These are phyloP conservation scores for Drosophila varians DNA, from an alignment of 1,140 invertebrate species.

Conservation along the genomic window DNA sequence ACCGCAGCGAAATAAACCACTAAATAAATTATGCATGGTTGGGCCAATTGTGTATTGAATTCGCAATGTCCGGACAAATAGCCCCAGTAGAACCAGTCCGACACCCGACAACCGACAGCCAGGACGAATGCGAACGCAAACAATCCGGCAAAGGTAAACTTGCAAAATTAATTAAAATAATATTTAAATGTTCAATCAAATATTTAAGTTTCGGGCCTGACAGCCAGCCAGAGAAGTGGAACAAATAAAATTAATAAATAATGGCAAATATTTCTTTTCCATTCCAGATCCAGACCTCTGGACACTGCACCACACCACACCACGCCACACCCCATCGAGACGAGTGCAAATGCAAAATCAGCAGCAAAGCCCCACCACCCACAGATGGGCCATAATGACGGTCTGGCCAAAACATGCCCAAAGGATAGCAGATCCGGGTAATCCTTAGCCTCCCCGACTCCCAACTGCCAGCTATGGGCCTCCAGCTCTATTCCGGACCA, in stretches of 20 bases:
- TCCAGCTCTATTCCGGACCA: neutral
- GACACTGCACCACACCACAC: neutral
- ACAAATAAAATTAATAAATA: slow-evolving; percentile 57
- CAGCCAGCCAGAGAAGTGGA: slow-evolving; percentile 8
- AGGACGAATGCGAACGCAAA: slow-evolving; percentile 44
- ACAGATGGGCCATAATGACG: slow-evolving; percentile 40
- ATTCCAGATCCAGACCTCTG: neutral
- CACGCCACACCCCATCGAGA: too few species aligned
- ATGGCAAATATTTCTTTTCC: slow-evolving; percentile 26
- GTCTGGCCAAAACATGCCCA: slow-evolving; percentile 41
- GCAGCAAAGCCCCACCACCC: slow-evolving; percentile 1
- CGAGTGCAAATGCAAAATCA: neutral
- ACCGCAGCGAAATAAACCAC: slow-evolving; percentile 69
- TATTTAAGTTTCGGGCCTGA: slow-evolving; percentile 46
- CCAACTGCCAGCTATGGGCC: neutral
- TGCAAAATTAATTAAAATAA: slow-evolving; percentile 74
- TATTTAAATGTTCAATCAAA: slow-evolving; percentile 65
- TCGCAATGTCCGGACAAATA: slow-evolving; percentile 29
- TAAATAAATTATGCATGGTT: slow-evolving; percentile 72
- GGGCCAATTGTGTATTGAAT: slow-evolving; percentile 57
- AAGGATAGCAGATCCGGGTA: slow-evolving; percentile 31
- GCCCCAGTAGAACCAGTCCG: neutral
- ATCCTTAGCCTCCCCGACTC: slow-evolving; percentile 18
- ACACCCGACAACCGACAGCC: too few species aligned
- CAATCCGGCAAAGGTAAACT: slow-evolving; percentile 47